Base-by-base conservation (phyloP, 2,797 vertebrate species). In the Tapera naevia region DNA sequence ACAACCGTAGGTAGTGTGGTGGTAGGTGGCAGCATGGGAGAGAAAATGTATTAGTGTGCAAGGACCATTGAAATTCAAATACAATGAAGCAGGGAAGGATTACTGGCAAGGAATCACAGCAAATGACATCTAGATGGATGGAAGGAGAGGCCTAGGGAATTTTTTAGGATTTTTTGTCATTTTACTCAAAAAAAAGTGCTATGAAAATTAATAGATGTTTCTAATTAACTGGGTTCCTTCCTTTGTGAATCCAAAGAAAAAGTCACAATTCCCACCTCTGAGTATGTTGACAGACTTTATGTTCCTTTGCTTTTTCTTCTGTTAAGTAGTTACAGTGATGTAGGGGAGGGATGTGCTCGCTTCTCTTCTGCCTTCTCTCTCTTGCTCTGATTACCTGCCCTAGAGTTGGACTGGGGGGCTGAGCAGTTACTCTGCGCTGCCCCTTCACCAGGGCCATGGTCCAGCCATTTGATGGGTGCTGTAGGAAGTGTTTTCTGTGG, bases 21-120 rank as follows among this genome's bases (percentile, higher is more conserved):
- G 76, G 84, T 93, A 84, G 82, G 74, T 85, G 87, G 89, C 86
- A 95, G 91, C 83, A 41, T 60, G 88, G 71, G 85, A 91, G 66
- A 60, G 56, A 88, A 86, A 88, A 92, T 65, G 60, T 43, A 33
- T 13, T 85, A 33, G 35, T 84, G 64, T 35, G 24, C 43, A 28
- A 71, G 27, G 88, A n/a, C 58, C 54, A 6, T 65, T 81, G 86
- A 84, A 93, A 86, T 84, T 73, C 62, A 72, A 81, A 46, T n/a
- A 48, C 66, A 75, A 8, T 80, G 46, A 58, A 54, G 7, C 32
- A 30, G 37, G 64, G 46, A 66, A 80, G 56, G 35, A 53, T 72
- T 84, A 48, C 12, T 69, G 70, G 70, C 58, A 37, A 75, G 57
- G 76, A 86, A 90, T 69, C 85, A 80, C 32, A 86, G 71, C 16